Evolutionary conservation across 2,113 vertebrate species (phyloP), one percentile per base, ranked within the genome.

Genomic region (Myotis lucifugus): DNA sequence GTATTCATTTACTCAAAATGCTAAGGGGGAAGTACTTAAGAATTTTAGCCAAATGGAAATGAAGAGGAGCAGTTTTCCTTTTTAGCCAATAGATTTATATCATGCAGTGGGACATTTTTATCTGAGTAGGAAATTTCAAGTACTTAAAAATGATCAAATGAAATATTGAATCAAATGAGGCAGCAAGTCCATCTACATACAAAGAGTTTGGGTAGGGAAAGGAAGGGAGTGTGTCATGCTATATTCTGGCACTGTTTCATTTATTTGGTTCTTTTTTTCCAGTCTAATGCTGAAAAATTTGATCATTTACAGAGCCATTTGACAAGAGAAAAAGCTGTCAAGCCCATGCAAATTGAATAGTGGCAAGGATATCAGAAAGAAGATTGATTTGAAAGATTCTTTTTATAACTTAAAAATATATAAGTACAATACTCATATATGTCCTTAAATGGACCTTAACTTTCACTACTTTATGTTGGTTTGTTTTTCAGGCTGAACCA

Each of bases 31-130:
- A 54, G 15, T 74, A 54, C 56, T 64, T 70, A 42, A 54, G 56
- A 83, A 48, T 66, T 76, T 93, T 83, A 66, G 29, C 67, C 34
- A 74, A 56, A 74, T 66, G 56, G 15, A 66, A 76, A 88, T 74
- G n/a, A 72, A 67, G 27, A 21, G 8, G 46, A 67, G 50, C 52
- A 11, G 15, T 27, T 34, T 73, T 83, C 37, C 42, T 74, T 93
- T 83, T 54, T 52, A 66, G 56, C 46, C 34, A 66, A 74, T 42
- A 74, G 12, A 50, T 73, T 74, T 52, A 50, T 66, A 42, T 23
- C 15, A 93, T 66, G 34, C 21, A 82, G 81, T 64, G 18, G 48
- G 74, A 83, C 56, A 74, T 54, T 88, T 88, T 88, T 66, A 93
- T 66, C 54, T 61, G 46, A 74, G 29, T 66, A 93, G 34, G 34